Base-by-base conservation (phyloP, 2,113 vertebrate species). In the Zapus hudsonius region DNA sequence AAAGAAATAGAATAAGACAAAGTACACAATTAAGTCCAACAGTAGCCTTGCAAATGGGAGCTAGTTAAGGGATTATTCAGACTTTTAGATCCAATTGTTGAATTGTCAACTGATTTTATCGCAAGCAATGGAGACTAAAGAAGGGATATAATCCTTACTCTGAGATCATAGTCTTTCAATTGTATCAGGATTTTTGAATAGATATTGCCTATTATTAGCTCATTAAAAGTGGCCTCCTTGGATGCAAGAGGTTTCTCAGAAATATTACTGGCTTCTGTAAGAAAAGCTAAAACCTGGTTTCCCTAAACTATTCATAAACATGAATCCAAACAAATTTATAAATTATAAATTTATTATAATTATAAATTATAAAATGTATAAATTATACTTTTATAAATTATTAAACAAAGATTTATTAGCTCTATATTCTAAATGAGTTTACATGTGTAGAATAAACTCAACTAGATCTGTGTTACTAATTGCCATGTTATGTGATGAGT, bases 141-240 rank as follows among this genome's bases (percentile, higher is more conserved):
- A 11, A 64, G 15, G 64, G 74, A 20, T 3, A 72, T 29, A 80
- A 73, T 67, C 76, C 75, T n/a, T 10, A 92, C 94, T 92, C 73
- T 89, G 33, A 67, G n/a, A 84, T 84, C 75, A 86, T 12, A 69
- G 57, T 19, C 1, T 76, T 75, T 72, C 72, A 74, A 52, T 55
- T 36, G 70, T 17, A 25, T 16, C 3, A 10, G 20, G n/a, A 1
- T 92, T 93, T 83, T 82, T 64, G 61, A 79, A 42, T 16, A 92
- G 57, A 91, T 19, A 47, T 80, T 92, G 55, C 25, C 20, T 91
- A 91, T 78, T 84, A 90, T 59, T 79, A 94, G 13, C 42, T 96
- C 67, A 69, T 42, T 66, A 94, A 94, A 73, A 9, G 6, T 69
- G 7, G 17, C 59, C 13, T 73, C 90, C 31, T 82, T 57, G 70